Evolutionary conservation across 2,797 vertebrate species (phyloP).

Genomic region (Phalanger gymnotis): DNA sequence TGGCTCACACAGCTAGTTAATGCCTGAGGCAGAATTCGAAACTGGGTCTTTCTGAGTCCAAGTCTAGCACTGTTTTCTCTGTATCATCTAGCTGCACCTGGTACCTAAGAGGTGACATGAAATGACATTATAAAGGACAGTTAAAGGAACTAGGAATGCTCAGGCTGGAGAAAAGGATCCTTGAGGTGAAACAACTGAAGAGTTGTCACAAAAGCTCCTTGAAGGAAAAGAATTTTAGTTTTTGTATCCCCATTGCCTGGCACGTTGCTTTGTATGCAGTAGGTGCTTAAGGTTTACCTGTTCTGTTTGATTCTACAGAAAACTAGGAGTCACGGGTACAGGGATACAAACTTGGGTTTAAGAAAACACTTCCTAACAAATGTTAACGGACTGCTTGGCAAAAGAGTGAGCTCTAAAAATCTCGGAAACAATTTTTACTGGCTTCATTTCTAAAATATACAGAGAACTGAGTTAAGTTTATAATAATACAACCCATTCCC

Average conservation of each 20-base stretch:
- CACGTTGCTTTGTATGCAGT: not conserved
- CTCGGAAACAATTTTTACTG: too few relatives aligned
- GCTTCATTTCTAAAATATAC: too few relatives aligned
- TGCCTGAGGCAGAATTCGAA: not conserved
- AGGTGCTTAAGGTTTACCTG: too few relatives aligned
- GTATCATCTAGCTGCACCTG: not conserved
- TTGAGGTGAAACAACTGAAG: not conserved
- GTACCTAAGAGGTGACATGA: not conserved
- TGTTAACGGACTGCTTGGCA: not conserved
- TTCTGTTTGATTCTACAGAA: not conserved
- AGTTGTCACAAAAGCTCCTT: not conserved
- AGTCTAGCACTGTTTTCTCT: not conserved
- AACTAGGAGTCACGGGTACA: not conserved
- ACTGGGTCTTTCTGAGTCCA: not conserved
- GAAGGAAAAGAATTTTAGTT: not conserved
- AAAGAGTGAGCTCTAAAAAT: not conserved
- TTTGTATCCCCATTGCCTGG: not conserved
- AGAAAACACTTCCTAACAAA: not conserved
- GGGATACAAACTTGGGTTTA: not conserved
- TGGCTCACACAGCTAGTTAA: not conserved
- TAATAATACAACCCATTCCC: too few relatives aligned
- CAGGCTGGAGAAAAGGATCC: not conserved
- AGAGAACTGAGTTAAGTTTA: too few relatives aligned
- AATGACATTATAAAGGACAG: not conserved
- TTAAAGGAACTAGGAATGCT: not conserved